These are phyloP conservation scores for Athene noctua DNA, from an alignment of 2,113 vertebrate species.

Conservation along the genomic window DNA sequence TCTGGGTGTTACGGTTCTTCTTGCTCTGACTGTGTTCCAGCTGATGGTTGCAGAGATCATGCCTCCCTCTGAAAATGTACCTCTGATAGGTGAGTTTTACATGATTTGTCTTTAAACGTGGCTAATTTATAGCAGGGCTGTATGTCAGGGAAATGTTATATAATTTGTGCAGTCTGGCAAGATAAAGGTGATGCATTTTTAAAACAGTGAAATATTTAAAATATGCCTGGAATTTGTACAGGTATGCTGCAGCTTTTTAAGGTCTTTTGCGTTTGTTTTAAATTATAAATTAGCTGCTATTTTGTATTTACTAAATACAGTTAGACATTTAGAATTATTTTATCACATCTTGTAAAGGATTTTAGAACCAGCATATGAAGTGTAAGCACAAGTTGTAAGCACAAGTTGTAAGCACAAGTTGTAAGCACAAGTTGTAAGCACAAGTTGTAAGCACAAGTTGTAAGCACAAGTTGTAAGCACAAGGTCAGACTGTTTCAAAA, in stretches of 20 bases:
- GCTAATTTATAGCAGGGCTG: neutral
- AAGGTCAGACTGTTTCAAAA: neutral
- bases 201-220: neutral
- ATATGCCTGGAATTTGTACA: neutral
- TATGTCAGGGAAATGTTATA: neutral
- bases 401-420: neutral
- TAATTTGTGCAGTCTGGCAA: neutral
- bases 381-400: neutral
- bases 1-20: conserved; percentile 91
- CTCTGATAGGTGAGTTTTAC: conserved; percentile 87
- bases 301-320: neutral
- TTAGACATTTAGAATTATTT: neutral
- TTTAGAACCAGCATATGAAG: neutral
- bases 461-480: neutral
- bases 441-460: neutral
- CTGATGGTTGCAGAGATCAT: conserved; percentile 98
- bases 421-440: neutral
- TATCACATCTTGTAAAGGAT: neutral
- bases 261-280: neutral
- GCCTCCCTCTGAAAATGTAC: conserved; percentile 95
- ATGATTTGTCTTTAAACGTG: neutral
- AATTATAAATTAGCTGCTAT: neutral
- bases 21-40: conserved; percentile 97
- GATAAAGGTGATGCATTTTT: neutral
- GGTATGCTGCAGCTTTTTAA: neutral